Evolutionary conservation across 2,888 invertebrate species (phyloP), one percentile per base, ranked within the genome.

Genomic region (Trichogramma dendrolimi): DNA sequence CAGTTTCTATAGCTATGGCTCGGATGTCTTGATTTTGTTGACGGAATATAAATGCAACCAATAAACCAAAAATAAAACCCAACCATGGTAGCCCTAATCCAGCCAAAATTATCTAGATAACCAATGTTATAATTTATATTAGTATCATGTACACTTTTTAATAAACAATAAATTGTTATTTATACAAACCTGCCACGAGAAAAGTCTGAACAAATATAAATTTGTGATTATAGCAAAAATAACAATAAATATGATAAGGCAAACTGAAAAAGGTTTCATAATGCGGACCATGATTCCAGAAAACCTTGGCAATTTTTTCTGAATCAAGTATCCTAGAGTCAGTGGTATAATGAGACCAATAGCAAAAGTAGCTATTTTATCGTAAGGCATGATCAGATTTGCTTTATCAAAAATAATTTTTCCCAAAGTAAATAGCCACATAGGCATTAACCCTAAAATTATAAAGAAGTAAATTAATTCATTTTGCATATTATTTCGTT

Each of bases 1-100:
- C 94, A 4, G 93, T 92, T 82, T 96, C 96, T 55, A 96, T 89
- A 54, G 92, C 89, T 72, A 96, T 94, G 5, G 96, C 93, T n/a
- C 92, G 80, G 4, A 87, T 81, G 77, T 95, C 92, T 4, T 83
- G 77, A 50, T 83, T 77, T 5, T 85, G 82, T 74, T 90, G 91
- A 40, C 83, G 81, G 10, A 85, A 81, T 0, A 86, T 40, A 57
- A 82, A 80, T 0, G 92, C 87, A 0, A 85, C 71, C 6, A 83
- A 50, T 75, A 86, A 89, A 2, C 93, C 94, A 46, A 86, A 80
- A 4, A 82, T 57, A 76, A 92, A 94, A 0, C 94, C 94, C 43
- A 91, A 73, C 87, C 91, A 92, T 0, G 94, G 94, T 54, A 94
- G 80, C 1, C 88, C 85, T 77, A 93, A 83, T 3, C 94, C 94